Base-by-base conservation (phyloP, 2,113 vertebrate species). In the Tor tambroides region DNA sequence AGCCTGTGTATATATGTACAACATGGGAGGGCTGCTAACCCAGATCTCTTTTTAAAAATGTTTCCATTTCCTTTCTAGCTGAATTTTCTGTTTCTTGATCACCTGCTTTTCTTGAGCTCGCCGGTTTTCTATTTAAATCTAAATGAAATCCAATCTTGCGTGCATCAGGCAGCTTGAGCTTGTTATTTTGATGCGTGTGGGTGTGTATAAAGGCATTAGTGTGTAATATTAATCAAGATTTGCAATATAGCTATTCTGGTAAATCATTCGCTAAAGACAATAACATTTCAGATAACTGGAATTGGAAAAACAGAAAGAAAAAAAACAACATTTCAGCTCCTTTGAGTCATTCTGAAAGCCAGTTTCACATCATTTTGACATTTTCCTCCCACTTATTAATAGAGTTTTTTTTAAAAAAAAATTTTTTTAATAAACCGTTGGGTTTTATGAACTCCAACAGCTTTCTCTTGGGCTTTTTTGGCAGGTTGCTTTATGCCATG, bases 131-230 rank as follows among this genome's bases (percentile, higher is more conserved):
- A 67, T 88, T 90, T 91, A 90, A 87, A 90, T 92, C 91, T 84
- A 90, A 91, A 91, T 92, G 72, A 80, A 91, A 93, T 88, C 86
- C 86, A 91, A 85, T 90, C 71, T 54, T 84, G 43, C 78, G 26
- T 49, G 41, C 63, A 83, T 69, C 63, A 83, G 59, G 46, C 41
- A 82, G 61, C 82, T 72, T 17, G 46, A 26, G 43, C 43, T 67
- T n/a, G 63, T 35, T 83, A 69, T 28, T 71, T 51, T 71, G 61
- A 61, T 4, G 21, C 46, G 30, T 69, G 80, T 65, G 67, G 56
- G 80, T 61, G 85, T 80, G 12, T 69, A 23, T 63, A 76, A 32
- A 54, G 46, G 83, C 26, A 46, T 71, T 80, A 30, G 23, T 75
- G 67, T 84, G 35, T 83, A 84, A 75, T 59, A 71, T 85, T 87